Base-by-base conservation (phyloP, 2,888 invertebrate species). In the Cryptocheilus praepositus region DNA sequence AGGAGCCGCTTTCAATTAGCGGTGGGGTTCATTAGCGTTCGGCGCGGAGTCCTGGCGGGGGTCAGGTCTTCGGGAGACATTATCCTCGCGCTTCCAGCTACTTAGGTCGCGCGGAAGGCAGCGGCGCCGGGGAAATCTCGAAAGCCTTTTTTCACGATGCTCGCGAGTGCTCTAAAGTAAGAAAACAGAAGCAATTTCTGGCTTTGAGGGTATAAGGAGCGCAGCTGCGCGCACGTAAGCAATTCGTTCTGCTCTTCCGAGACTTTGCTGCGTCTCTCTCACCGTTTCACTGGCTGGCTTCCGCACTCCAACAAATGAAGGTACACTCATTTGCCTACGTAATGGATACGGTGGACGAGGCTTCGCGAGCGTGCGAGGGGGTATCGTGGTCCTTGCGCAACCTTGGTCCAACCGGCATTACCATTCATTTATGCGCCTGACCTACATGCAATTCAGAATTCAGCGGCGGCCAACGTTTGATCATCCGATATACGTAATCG, bases 121-220 rank as follows among this genome's bases (percentile, higher is more conserved):
- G 56, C 36, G 36, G 36, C 64, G 56, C 45, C 8, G 64, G 73
- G 74, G 66, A 66, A 74, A 74, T 64, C 62, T 71, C 66, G n/a
- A n/a, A n/a, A n/a, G n/a, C n/a, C n/a, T n/a, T n/a, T n/a, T n/a
- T 16, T 61, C 61, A 61, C 59, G 36, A 52, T n/a, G 8, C 63
- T 60, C 61, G 22, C 49, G 72, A 64, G 67, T 59, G 59, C 57
- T 62, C 61, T 54, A 54, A 56, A 55, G 46, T 53, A 22, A 49
- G 57, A 25, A 72, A 72, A 61, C 63, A 44, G 62, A 59, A 66
- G 53, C 19, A 22, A 53, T 22, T 18, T 53, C 53, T 53, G 53
- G 53, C 1, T 53, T 53, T 15, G 21, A 19, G 53, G 22, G 25
- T 21, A 22, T 22, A 53, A 22, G 36, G 22, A 22, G 25, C 2